Evolutionary conservation across 2,113 vertebrate genomes (phyloP).

Genomic region (Arothron firmamentum): DNA sequence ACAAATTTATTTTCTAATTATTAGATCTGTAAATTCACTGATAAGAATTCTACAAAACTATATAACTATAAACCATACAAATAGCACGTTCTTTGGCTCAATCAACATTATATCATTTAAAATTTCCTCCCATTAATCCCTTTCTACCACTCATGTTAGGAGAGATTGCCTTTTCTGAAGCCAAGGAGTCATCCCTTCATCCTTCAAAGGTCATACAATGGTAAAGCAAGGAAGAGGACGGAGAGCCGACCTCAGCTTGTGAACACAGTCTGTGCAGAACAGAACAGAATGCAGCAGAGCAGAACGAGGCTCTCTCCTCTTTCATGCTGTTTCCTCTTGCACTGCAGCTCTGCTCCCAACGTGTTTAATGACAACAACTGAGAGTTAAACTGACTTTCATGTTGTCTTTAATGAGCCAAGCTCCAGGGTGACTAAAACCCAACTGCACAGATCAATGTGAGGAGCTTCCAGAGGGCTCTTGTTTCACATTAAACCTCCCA

Average conservation of each 20-base stretch:
- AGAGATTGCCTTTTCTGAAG: too few species aligned
- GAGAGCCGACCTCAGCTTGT: background rate
- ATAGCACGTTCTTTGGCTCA: too few species aligned
- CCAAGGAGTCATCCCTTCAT: background rate
- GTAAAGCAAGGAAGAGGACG: background rate
- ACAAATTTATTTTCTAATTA: too few species aligned
- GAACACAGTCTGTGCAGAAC: background rate
- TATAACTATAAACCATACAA: too few species aligned
- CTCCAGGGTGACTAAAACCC: background rate
- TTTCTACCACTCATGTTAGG: too few species aligned
- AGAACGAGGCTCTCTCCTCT: background rate
- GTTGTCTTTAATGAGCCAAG: constrained; percentile 16
- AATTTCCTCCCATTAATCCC: too few species aligned
- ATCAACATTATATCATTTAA: too few species aligned
- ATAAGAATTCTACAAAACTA: too few species aligned
- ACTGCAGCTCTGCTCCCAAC: background rate
- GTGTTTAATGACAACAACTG: constrained; percentile 13
- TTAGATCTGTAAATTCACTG: too few species aligned
- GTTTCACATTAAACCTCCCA: constrained; percentile 8
- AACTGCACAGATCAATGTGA: constrained; percentile 9
- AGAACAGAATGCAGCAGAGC: background rate
- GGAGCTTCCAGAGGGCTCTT: constrained; percentile 8
- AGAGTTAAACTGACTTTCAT: constrained; percentile 18
- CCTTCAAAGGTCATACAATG: constrained; percentile 2
- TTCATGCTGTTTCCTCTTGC: constrained; percentile 8